phyloP scores from a whole-genome alignment of 2,797 vertebrate species.

The Tympanoctomys barrerae region DNA sequence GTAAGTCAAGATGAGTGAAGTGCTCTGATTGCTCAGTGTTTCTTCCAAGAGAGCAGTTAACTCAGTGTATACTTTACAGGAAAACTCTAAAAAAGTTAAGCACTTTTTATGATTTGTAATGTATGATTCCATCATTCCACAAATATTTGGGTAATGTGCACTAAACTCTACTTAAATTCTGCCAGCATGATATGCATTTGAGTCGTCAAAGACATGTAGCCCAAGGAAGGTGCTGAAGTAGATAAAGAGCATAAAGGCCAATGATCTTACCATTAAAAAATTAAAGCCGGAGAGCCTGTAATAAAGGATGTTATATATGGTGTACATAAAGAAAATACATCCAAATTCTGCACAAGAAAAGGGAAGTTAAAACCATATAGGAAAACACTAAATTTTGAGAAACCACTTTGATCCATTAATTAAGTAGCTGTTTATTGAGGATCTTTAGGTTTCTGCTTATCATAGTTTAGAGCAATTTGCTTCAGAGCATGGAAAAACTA shows the following conservation, averaged over 20 bases:
- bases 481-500: neutral
- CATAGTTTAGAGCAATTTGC: neutral
- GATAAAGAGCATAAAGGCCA: neutral
- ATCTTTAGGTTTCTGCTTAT: neutral
- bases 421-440: neutral
- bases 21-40: neutral
- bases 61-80: conserved; percentile 7
- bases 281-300: neutral
- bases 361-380: neutral
- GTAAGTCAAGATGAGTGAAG: conserved; percentile 54
- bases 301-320: neutral
- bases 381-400: neutral
- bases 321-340: neutral
- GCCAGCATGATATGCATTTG: neutral
- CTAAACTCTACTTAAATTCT: neutral
- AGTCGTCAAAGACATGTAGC: neutral
- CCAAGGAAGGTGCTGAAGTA: neutral
- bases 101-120: neutral
- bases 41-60: conserved; percentile 28
- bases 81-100: neutral
- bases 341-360: neutral
- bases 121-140: neutral
- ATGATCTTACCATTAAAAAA: neutral
- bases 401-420: neutral
- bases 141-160: neutral